Evolutionary conservation across 2,888 invertebrate species (phyloP).

Genomic region (Apodemia zela): DNA sequence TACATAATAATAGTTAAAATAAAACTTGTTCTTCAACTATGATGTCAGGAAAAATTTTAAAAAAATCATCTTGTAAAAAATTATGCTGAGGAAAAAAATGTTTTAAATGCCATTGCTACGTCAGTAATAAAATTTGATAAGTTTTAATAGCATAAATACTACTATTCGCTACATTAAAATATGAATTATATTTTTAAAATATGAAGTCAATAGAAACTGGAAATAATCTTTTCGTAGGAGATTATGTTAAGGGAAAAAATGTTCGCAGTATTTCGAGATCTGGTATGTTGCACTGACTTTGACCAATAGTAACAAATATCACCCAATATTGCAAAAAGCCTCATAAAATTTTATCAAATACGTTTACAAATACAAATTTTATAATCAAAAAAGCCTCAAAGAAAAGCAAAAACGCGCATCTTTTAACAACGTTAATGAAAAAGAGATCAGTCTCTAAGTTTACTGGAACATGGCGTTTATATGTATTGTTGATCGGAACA

Average conservation of each 20-base stretch:
- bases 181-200: neutral
- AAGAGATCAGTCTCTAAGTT: too few species aligned
- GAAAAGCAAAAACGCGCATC: neutral
- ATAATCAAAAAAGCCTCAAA: conserved; percentile 9
- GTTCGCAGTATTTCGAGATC: conserved; percentile 4
- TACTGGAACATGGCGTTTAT: neutral
- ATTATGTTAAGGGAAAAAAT: too few species aligned
- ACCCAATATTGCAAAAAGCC: conserved; percentile 14
- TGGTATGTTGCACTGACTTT: conserved; percentile 8
- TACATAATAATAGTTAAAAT: neutral
- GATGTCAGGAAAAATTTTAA: neutral
- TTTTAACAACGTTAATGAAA: neutral
- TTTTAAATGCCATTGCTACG: neutral
- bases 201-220: too few species aligned
- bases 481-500: neutral
- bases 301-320: conserved; percentile 6
- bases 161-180: neutral
- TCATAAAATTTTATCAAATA: neutral
- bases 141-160: neutral
- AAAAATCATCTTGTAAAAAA: too few species aligned
- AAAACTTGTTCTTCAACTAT: neutral
- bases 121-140: neutral
- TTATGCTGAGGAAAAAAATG: too few species aligned
- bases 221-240: too few species aligned
- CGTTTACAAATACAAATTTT: neutral